Percentiles rank a stretch among this genome's conserved stretches.
Evolutionary conservation across 2,797 vertebrate genomes (phyloP).

Genomic region (Amblyopsis hoosieri): DNA sequence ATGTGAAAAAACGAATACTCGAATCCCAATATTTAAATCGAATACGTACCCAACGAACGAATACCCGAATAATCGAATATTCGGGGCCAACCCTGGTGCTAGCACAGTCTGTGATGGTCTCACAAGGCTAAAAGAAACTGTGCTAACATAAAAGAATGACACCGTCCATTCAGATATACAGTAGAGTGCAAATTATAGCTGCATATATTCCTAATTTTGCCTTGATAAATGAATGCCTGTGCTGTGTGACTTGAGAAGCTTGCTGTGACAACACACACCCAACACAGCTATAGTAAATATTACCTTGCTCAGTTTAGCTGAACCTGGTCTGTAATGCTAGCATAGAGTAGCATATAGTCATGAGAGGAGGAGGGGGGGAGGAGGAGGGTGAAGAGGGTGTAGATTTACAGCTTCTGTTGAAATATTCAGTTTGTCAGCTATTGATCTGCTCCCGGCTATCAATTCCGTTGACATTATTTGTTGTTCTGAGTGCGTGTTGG

Average conservation of each 20-base stretch:
- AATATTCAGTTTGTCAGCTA: constrained; percentile 47
- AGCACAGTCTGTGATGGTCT: no score
- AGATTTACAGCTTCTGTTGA: constrained; percentile 34
- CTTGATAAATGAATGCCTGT: constrained; percentile 5
- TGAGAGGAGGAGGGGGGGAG: not conserved
- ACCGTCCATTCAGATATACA: no score
- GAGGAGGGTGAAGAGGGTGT: not conserved
- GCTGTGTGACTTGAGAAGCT: not conserved
- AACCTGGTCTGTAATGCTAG: not conserved
- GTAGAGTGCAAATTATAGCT: not conserved
- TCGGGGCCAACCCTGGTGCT: no score
- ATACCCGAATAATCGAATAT: no score
- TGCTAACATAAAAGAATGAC: not conserved
- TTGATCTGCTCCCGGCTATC: constrained; percentile 39
- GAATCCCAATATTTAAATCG: no score
- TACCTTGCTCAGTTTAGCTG: not conserved
- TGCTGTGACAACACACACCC: not conserved
- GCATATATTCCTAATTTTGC: not conserved
- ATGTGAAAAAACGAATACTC: no score
- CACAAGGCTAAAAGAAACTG: not conserved
- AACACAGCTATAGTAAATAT: not conserved
- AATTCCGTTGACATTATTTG: constrained; percentile 26
- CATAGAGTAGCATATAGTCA: constrained; percentile 2
- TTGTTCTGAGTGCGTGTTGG: constrained; percentile 9
- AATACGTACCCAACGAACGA: no score